Evolutionary conservation across 2,113 vertebrate genomes (phyloP).

Genomic region (Percopsis transmontana): DNA sequence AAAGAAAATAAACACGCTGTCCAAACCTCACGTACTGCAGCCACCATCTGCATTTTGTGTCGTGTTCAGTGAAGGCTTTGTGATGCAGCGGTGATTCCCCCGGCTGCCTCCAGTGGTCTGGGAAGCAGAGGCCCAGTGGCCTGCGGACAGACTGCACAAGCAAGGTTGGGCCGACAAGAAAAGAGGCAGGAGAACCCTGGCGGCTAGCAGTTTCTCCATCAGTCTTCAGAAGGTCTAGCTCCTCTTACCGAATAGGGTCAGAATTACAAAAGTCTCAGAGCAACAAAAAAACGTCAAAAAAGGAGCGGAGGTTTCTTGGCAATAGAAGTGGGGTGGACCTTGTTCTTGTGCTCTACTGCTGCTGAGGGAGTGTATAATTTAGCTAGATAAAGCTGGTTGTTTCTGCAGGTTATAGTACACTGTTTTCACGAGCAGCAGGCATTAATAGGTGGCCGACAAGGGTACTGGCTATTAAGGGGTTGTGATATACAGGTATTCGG

Average conservation of each 20-base stretch:
- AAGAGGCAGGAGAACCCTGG: constrained; percentile 4
- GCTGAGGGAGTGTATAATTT: constrained; percentile 4
- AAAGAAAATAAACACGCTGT: neutral
- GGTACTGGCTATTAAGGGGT: constrained; percentile 40
- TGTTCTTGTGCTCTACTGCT: constrained; percentile 27
- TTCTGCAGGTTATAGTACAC: constrained; percentile 54
- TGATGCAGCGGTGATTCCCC: constrained; percentile 38
- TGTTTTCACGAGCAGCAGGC: constrained; percentile 35
- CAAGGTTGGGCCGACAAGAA: constrained; percentile 5
- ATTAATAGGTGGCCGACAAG: constrained; percentile 34
- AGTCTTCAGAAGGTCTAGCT: constrained; percentile 30
- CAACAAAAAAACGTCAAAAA: constrained; percentile 26
- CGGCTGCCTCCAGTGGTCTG: constrained; percentile 27
- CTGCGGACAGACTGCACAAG: constrained; percentile 17
- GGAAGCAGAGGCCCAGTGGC: constrained; percentile 29
- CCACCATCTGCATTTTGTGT: constrained; percentile 4
- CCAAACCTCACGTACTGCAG: neutral
- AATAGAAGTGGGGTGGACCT: constrained; percentile 48
- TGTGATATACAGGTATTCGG: constrained; percentile 21
- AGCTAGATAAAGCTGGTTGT: constrained; percentile 17
- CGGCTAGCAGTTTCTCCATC: constrained; percentile 12
- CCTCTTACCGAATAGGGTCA: constrained; percentile 40
- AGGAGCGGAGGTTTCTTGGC: constrained; percentile 53
- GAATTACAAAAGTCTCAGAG: constrained; percentile 43
- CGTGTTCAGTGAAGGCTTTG: constrained; percentile 29